A percentile compares a stretch with the other conserved stretches of the same genome.
These are phyloP conservation scores for Dryocosmus kuriphilus DNA, from an alignment of 2,888 invertebrate genomes.

Conservation along the genomic window DNA sequence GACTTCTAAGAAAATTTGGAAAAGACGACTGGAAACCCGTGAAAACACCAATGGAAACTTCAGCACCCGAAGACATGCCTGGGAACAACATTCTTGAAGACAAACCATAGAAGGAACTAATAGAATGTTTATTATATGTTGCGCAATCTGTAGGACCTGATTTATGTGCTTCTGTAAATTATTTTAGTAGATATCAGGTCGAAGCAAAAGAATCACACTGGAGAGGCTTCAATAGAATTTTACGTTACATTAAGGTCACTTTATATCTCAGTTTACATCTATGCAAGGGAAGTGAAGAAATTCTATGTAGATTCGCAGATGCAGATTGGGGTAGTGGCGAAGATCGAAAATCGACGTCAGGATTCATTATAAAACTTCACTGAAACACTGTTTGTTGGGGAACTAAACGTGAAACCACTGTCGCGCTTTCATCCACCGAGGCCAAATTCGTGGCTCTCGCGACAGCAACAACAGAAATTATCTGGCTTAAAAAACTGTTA, in stretches of 20 bases:
- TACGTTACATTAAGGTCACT: conserved; percentile 48
- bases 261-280: conserved; percentile 12
- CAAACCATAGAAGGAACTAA: neutral
- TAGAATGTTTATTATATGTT: conserved; percentile 1
- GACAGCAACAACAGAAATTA: conserved; percentile 57
- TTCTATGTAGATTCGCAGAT: conserved; percentile 30
- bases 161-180: neutral
- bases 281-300: neutral
- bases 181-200: conserved; percentile 20
- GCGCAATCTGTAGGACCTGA: neutral
- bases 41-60: conserved; percentile 1
- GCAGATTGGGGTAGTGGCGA: conserved; percentile 37
- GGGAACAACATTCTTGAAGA: neutral
- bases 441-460: conserved; percentile 67
- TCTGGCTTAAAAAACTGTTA: conserved; percentile 62
- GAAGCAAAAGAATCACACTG: neutral
- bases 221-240: conserved; percentile 22
- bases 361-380: conserved; percentile 53
- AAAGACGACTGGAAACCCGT: conserved; percentile 24
- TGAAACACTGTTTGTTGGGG: too few species aligned
- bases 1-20: conserved; percentile 23
- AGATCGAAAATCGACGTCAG: conserved; percentile 65
- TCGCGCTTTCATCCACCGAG: conserved; percentile 66
- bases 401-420: conserved; percentile 41
- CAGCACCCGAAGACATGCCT: neutral